These are phyloP conservation scores for Leuciscus idus DNA, from an alignment of 2,113 vertebrate genomes.

Conservation along the genomic window DNA sequence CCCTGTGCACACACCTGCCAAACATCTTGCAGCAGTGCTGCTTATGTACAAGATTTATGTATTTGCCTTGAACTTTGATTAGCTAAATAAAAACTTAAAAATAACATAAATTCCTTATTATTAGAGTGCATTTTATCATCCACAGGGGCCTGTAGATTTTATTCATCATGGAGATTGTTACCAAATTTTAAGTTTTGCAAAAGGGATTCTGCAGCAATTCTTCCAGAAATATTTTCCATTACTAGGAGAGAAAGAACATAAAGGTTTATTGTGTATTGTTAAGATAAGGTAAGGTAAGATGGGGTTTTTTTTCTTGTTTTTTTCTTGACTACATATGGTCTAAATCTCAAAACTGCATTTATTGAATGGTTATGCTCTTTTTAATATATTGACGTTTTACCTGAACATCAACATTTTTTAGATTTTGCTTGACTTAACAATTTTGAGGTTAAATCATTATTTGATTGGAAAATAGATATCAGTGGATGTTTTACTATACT, in stretches of 20 bases:
- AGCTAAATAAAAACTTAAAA: not conserved
- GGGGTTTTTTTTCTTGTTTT: too few relatives aligned
- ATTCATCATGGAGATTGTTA: not conserved
- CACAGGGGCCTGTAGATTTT: not conserved
- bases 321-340: too few relatives aligned
- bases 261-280: not conserved
- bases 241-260: not conserved
- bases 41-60: not conserved
- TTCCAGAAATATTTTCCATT: not conserved
- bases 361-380: too few relatives aligned
- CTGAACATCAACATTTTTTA: too few relatives aligned
- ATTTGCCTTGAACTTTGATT: not conserved
- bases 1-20: slow-evolving; percentile 66
- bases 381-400: too few relatives aligned
- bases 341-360: too few relatives aligned
- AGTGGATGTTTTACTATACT: too few relatives aligned
- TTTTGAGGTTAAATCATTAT: too few relatives aligned
- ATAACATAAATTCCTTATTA: not conserved
- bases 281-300: too few relatives aligned
- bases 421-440: too few relatives aligned
- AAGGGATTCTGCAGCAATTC: not conserved
- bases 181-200: not conserved
- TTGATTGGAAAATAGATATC: too few relatives aligned
- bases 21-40: not conserved
- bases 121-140: not conserved